Conservation (phyloP, 2,888 invertebrate species). For the Dioctria linearis region DNA sequence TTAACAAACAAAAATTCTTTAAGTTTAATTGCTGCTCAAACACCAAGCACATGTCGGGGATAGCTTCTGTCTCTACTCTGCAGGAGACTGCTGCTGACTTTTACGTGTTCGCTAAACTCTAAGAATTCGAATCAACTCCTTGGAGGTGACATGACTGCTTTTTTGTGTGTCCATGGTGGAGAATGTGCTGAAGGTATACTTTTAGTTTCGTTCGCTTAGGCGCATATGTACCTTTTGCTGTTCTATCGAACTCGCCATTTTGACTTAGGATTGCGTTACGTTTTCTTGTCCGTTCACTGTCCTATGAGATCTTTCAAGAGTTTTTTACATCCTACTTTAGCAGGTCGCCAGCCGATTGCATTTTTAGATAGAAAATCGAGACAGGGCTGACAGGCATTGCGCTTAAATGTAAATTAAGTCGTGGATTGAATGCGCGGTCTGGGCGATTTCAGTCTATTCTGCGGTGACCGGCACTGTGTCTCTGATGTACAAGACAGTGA, state of each 20-base stretch:
- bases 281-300: constrained; percentile 36
- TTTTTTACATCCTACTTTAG: constrained; percentile 43
- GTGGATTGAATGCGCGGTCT: constrained; percentile 50
- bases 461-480: neutral
- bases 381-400: constrained; percentile 59
- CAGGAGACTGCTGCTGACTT: constrained; percentile 46
- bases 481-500: neutral
- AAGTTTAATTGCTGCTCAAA: constrained; percentile 57
- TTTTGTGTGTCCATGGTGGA: constrained; percentile 37
- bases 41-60: constrained; percentile 33
- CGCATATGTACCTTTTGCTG: constrained; percentile 25
- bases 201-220: neutral
- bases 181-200: neutral
- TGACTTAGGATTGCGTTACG: constrained; percentile 33
- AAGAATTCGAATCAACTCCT: neutral
- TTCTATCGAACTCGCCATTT: neutral
- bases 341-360: constrained; percentile 56
- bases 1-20: constrained; percentile 52
- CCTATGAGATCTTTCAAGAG: constrained; percentile 32
- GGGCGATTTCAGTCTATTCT: constrained; percentile 18
- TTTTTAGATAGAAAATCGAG: constrained; percentile 58
- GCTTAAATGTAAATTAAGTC: constrained; percentile 60
- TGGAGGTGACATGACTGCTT: constrained; percentile 17
- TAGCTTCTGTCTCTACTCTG: neutral
- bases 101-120: neutral